Percentiles rank a stretch among this genome's conserved stretches.
Conservation (phyloP, 2,113 vertebrate genomes). For the Pygoscelis adeliae region DNA sequence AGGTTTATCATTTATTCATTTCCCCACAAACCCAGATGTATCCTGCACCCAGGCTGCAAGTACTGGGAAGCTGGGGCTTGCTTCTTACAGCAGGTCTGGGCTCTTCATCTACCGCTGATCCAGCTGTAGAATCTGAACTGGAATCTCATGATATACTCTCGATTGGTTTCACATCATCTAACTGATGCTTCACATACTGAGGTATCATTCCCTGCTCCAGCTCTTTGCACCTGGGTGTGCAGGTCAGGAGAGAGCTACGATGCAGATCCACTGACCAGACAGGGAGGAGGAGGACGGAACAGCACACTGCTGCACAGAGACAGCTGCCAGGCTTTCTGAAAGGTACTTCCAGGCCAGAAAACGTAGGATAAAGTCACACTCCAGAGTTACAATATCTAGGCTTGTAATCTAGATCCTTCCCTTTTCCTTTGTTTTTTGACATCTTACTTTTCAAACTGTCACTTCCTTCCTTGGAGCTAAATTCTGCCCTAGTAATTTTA, state of each 20-base stretch:
- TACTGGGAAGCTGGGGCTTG: background rate
- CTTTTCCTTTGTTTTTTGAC: background rate
- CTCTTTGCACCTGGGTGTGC: background rate
- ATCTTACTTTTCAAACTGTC: slow-evolving; percentile 16
- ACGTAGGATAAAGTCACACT: background rate
- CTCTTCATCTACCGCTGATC: background rate
- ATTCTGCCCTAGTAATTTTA: slow-evolving; percentile 52
- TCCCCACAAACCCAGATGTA: background rate
- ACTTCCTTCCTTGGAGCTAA: slow-evolving; percentile 1
- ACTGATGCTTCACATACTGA: background rate
- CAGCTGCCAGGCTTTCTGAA: no score
- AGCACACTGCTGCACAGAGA: accelerated
- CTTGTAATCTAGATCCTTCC: background rate
- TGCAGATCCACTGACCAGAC: background rate
- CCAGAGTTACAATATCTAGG: background rate
- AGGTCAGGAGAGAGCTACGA: background rate
- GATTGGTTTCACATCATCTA: background rate
- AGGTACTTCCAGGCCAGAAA: background rate
- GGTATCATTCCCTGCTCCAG: background rate
- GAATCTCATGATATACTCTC: background rate
- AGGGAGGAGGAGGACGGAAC: background rate
- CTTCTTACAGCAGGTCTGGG: background rate
- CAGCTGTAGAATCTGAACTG: background rate
- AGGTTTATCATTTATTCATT: background rate
- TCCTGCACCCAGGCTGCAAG: background rate